Percentiles rank a stretch among this genome's conserved stretches.
Conservation (phyloP, 2,888 invertebrate species). For the Tetragnatha montana region DNA sequence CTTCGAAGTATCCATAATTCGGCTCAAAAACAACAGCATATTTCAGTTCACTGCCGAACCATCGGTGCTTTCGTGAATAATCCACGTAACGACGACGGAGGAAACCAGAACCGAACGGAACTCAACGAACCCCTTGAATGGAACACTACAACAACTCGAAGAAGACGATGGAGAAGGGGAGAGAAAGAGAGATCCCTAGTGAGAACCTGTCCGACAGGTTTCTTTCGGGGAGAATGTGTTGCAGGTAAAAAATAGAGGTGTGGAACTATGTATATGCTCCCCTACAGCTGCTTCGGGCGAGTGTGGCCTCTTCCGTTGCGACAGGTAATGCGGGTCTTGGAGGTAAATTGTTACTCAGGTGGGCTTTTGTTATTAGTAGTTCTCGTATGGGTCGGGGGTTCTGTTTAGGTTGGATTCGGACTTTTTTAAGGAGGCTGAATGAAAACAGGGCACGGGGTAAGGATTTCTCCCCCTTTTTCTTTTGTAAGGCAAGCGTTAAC, state of each 20-base stretch:
- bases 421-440: not conserved
- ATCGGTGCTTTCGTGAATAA: constrained; percentile 22
- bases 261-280: constrained; percentile 56
- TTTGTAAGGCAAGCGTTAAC: too few relatives aligned
- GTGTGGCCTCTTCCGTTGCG: constrained; percentile 57
- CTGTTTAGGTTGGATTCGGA: not conserved
- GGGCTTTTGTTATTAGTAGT: constrained; percentile 3
- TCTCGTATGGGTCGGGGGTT: not conserved
- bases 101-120: constrained; percentile 32
- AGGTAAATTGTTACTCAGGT: constrained; percentile 30
- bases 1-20: constrained; percentile 53
- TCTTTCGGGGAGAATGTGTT: constrained; percentile 36
- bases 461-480: too few relatives aligned
- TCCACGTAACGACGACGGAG: constrained; percentile 7
- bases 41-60: constrained; percentile 5
- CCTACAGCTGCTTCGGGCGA: constrained; percentile 35
- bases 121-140: constrained; percentile 19
- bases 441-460: not conserved
- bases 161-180: constrained; percentile 16
- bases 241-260: constrained; percentile 40
- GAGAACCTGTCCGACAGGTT: constrained; percentile 66
- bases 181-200: constrained; percentile 32
- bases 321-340: constrained; percentile 58
- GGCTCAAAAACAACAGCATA: not conserved
- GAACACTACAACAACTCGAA: constrained; percentile 28